Evolutionary conservation across 2,113 vertebrate genomes (phyloP).

Genomic region (Actinemys pallida): DNA sequence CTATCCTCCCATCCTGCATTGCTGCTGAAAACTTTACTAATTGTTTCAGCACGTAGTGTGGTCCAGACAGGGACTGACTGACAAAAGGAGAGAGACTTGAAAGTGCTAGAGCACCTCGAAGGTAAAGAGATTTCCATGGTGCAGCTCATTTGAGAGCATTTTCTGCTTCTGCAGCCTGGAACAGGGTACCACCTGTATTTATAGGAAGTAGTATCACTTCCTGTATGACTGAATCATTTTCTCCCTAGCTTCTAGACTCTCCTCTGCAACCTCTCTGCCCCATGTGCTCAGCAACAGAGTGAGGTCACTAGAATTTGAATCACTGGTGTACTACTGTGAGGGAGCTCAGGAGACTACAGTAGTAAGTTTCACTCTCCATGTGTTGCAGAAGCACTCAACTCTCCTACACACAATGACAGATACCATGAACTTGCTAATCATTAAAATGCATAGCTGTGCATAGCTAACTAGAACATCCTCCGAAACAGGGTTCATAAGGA

Average conservation of each 20-base stretch:
- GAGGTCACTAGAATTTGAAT: not conserved
- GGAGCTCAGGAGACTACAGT: not conserved
- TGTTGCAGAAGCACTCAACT: not conserved
- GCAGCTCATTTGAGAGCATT: not conserved
- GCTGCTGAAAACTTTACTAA: not conserved
- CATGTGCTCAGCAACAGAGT: not conserved
- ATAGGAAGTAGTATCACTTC: not conserved
- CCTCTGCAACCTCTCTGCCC: not conserved
- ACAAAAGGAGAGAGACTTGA: not conserved
- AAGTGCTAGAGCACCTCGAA: not conserved
- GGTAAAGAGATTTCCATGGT: not conserved
- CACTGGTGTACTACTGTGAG: not conserved
- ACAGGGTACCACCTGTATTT: not conserved
- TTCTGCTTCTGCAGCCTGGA: conserved; percentile 1
- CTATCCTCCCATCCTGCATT: not conserved
- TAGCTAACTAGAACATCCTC: not conserved
- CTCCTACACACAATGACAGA: not conserved
- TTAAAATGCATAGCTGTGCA: not conserved
- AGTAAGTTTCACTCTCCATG: not conserved
- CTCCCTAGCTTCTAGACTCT: not conserved
- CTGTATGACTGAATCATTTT: conserved; percentile 35
- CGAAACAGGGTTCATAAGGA: not conserved
- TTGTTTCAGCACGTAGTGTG: rapidly evolving
- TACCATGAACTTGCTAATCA: not conserved
- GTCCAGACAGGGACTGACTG: not conserved